Evolutionary conservation across 2,797 vertebrate genomes (phyloP), one percentile per base, ranked within the genome.

Genomic region (Heliangelus exortis): DNA sequence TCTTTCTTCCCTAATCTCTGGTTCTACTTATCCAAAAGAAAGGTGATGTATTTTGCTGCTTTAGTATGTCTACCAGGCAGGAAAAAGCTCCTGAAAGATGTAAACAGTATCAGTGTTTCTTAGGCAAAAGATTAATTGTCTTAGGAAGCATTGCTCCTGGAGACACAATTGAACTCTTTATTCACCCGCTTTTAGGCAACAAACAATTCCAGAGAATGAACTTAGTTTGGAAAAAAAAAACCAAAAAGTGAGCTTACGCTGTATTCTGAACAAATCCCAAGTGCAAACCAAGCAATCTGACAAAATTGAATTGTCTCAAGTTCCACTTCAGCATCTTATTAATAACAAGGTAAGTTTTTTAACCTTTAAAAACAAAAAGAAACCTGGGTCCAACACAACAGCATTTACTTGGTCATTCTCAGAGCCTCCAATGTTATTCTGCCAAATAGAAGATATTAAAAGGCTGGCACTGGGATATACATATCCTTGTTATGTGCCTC

Each of bases 1-100:
- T 83, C 48, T 59, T 87, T 85, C 81, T 85, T 77, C 51, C 34
- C 59, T 72, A 65, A 87, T 84, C 78, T 91, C 63, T 82, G 31
- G 47, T 66, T 95, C 59, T 73, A 51, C 59, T 85, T 79, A 65
- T 16, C 50, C 43, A 79, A 82, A 78, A 79, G 58, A 36, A 87
- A 83, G 23, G 55, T 43, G 34, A 76, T 66, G 6, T 4, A 68
- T 79, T 89, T 68, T 72, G 29, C 51, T 80, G 61, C 59, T 76
- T 79, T 77, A n/a, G 39, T 66, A 20, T 53, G 83, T 54, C 33
- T 74, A 48, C 10, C 16, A 80, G 39, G 34, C 18, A 75, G 62
- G 54, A 86, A 75, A 94, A 91, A 78, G 36, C 53, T 92, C 41
- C 41, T 91, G 63, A 55, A 85, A 95, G 53, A 91, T 45, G 29